Evolutionary conservation across 2,113 vertebrate species (phyloP).

Genomic region (Menidia beryllina): DNA sequence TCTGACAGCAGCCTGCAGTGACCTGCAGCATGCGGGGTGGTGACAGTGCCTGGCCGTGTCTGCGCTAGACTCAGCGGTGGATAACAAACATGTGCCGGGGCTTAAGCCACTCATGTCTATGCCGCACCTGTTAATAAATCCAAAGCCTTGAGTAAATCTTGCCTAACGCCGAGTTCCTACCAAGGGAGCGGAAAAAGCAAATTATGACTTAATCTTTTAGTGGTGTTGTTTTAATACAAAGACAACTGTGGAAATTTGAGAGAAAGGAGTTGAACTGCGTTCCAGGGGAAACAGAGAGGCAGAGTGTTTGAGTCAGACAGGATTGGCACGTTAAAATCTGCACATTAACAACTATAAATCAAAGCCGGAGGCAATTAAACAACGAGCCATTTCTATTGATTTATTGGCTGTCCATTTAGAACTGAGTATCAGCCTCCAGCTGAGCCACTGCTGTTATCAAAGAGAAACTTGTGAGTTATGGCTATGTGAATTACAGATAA

Average conservation of each 20-base stretch:
- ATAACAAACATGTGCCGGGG: constrained; percentile 5
- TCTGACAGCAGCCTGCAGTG: not conserved
- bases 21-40: constrained; percentile 3
- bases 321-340: constrained; percentile 49
- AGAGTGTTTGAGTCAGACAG: too few species aligned
- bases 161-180: not conserved
- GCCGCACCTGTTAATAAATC: constrained; percentile 22
- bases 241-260: not conserved
- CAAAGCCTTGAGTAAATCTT: not conserved
- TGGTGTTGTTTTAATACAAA: not conserved
- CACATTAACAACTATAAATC: constrained; percentile 59
- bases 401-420: constrained; percentile 61
- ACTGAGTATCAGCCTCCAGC: constrained; percentile 52
- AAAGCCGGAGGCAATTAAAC: constrained; percentile 44
- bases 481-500: not conserved
- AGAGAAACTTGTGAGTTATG: constrained; percentile 43
- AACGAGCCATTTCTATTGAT: constrained; percentile 51
- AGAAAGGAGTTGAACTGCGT: not conserved
- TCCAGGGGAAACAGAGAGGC: not conserved
- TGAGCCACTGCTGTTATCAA: constrained; percentile 30
- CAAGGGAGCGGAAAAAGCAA: constrained; percentile 1
- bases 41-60: not conserved
- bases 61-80: constrained; percentile 5
- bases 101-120: constrained; percentile 5
- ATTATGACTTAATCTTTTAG: not conserved